These are phyloP conservation scores for Apis florea DNA, from an alignment of 1,140 invertebrate species.

Conservation along the genomic window DNA sequence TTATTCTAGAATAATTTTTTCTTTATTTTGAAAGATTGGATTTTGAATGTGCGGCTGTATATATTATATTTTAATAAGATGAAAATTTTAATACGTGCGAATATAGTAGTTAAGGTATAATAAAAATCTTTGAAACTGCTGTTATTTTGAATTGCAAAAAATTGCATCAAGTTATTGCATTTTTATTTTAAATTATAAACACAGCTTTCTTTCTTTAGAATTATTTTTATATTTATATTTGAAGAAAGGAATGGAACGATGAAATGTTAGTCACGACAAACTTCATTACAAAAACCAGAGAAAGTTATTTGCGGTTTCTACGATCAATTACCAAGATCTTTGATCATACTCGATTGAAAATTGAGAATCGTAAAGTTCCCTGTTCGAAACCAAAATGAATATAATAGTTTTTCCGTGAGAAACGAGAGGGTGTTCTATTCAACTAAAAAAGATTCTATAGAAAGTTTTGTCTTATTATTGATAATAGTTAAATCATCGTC, in stretches of 20 bases:
- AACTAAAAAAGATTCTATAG: not conserved
- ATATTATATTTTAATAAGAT: not conserved
- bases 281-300: slow-evolving; percentile 5
- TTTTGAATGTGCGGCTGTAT: too few relatives aligned
- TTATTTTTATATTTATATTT: not conserved
- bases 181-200: too few relatives aligned
- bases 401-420: not conserved
- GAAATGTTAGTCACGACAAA: not conserved
- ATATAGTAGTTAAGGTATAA: not conserved
- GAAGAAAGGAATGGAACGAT: not conserved
- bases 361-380: slow-evolving; percentile 17
- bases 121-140: not conserved
- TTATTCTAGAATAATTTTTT: not conserved
- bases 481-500: not conserved
- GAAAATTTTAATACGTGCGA: not conserved
- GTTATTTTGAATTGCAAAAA: not conserved
- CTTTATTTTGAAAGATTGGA: not conserved
- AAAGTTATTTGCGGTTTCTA: slow-evolving; percentile 38
- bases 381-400: not conserved
- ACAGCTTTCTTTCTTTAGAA: not conserved
- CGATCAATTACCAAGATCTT: slow-evolving; percentile 25
- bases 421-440: not conserved
- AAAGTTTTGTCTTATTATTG: not conserved
- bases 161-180: too few relatives aligned
- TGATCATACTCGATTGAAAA: not conserved